Evolutionary conservation across 2,113 vertebrate genomes (phyloP).

Genomic region (Dasyprocta punctata): DNA sequence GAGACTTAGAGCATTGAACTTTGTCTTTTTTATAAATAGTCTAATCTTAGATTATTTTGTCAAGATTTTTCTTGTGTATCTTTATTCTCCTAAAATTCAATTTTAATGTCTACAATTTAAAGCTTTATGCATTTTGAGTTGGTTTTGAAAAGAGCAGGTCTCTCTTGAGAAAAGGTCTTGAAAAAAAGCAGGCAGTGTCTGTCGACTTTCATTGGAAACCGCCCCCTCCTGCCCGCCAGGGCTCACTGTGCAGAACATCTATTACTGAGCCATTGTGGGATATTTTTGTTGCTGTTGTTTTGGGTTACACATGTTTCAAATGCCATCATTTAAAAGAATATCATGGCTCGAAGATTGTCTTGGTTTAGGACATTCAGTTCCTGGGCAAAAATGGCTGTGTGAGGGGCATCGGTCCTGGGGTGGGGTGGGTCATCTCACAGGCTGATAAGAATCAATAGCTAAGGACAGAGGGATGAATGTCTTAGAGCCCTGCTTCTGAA

Average conservation of each 20-base stretch:
- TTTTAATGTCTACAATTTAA: slow-evolving; percentile 10
- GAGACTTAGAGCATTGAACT: background rate
- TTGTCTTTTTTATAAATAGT: slow-evolving; percentile 18
- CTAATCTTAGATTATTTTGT: slow-evolving; percentile 16
- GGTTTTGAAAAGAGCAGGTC: background rate
- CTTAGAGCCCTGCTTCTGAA: background rate
- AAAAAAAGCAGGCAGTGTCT: background rate
- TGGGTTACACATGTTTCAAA: background rate
- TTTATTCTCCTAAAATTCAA: slow-evolving; percentile 16
- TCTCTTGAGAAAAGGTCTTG: background rate
- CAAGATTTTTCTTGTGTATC: slow-evolving; percentile 12
- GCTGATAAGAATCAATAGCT: background rate
- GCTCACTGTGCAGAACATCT: background rate
- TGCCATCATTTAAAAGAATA: background rate
- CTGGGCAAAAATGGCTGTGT: background rate
- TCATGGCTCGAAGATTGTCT: background rate
- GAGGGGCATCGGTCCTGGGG: background rate
- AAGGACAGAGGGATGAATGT: background rate
- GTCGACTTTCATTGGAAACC: background rate
- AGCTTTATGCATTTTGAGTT: slow-evolving; percentile 11
- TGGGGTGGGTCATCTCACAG: background rate
- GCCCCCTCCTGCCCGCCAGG: background rate
- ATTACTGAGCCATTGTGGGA: slow-evolving; percentile 8
- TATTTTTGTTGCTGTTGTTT: slow-evolving; percentile 39
- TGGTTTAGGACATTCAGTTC: background rate